Conservation (phyloP, 2,113 vertebrate genomes). For the Neolamprologus variostigma region DNA sequence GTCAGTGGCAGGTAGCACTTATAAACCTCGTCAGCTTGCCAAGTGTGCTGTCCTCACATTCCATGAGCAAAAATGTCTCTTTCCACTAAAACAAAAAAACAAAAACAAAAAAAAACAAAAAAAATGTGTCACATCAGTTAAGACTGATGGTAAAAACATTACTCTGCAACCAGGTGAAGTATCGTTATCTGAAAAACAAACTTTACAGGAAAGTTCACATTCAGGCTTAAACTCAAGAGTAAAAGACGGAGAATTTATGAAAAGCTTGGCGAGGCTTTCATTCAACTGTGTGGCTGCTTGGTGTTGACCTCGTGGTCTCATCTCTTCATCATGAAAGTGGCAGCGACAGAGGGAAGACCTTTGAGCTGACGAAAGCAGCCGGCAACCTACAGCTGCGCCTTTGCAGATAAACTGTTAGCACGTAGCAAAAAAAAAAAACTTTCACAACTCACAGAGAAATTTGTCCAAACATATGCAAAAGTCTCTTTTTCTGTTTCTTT, state of each 20-base stretch:
- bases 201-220: not conserved
- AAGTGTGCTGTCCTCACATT: slow-evolving; percentile 23
- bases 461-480: not conserved
- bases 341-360: slow-evolving; percentile 10
- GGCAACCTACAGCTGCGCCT: slow-evolving; percentile 52
- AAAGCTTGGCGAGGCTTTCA: not conserved
- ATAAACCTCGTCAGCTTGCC: not conserved
- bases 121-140: not conserved
- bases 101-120: not conserved
- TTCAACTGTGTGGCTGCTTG: not conserved
- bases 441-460: not conserved
- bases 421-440: not conserved
- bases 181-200: not conserved
- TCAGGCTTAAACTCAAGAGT: not conserved
- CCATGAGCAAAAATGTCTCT: not conserved
- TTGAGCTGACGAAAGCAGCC: slow-evolving; percentile 27
- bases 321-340: slow-evolving; percentile 40
- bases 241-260: not conserved
- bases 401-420: slow-evolving; percentile 58
- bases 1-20: slow-evolving; percentile 31
- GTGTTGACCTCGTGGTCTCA: slow-evolving; percentile 4
- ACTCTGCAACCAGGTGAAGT: not conserved
- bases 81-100: not conserved
- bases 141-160: not conserved
- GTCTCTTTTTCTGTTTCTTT: not conserved